Conservation (phyloP, 2,113 vertebrate species). For the Rhodinocichla rosea region DNA sequence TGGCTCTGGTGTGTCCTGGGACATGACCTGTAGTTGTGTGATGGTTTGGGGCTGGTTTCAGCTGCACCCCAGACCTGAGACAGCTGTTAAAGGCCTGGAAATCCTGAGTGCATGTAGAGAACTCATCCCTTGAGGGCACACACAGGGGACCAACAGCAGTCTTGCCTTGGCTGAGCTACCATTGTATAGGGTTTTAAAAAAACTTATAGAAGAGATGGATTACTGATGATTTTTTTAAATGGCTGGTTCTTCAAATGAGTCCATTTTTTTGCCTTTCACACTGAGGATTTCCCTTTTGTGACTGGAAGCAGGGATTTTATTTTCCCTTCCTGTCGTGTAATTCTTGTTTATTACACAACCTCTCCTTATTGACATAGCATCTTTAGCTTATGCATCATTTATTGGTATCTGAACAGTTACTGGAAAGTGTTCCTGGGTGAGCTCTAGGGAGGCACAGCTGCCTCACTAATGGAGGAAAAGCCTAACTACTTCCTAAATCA, state of each 20-base stretch:
- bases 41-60: neutral
- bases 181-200: neutral
- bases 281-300: neutral
- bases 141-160: neutral
- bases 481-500: slow-evolving; percentile 68
- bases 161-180: neutral
- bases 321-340: slow-evolving; percentile 6
- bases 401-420: slow-evolving; percentile 54
- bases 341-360: slow-evolving; percentile 12
- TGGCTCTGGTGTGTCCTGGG: neutral
- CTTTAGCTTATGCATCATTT: slow-evolving; percentile 62
- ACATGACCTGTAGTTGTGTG: neutral
- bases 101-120: neutral
- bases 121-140: neutral
- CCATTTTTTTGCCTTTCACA: neutral
- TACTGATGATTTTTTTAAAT: neutral
- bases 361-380: slow-evolving; percentile 42
- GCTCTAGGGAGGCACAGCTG: slow-evolving; percentile 26
- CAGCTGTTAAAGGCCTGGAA: neutral
- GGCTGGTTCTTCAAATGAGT: neutral
- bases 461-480: slow-evolving; percentile 68
- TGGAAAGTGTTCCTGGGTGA: slow-evolving; percentile 53
- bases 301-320: neutral
- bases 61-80: neutral
- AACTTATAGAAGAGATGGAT: neutral